A percentile compares a stretch with the other conserved stretches of the same genome.
These are phyloP conservation scores for Xestoiulus laeticollis DNA, from an alignment of 2,888 invertebrate species.

Conservation along the genomic window DNA sequence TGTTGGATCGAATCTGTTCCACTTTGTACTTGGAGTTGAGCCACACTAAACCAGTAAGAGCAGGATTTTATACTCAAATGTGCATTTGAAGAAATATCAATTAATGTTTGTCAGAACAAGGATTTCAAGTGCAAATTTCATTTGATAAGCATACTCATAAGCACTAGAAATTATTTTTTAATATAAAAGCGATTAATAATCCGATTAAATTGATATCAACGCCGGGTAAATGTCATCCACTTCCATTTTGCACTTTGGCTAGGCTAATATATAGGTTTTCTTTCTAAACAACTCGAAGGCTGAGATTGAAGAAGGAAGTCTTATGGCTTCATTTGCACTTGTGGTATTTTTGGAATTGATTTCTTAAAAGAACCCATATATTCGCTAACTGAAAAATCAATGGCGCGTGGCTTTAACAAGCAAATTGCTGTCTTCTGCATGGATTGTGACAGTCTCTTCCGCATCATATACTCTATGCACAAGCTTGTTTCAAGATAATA, in stretches of 20 bases:
- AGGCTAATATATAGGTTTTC: not conserved
- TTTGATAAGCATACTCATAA: not conserved
- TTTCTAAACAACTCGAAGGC: not conserved
- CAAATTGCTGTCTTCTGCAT: not conserved
- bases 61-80: not conserved
- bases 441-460: not conserved
- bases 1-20: not conserved
- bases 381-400: not conserved
- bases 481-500: not conserved
- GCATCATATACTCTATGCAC: not conserved
- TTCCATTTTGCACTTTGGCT: not conserved
- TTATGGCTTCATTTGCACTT: constrained; percentile 5
- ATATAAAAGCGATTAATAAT: not conserved
- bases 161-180: not conserved
- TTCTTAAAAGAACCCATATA: not conserved
- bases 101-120: not conserved
- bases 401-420: not conserved
- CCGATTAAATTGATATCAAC: not conserved
- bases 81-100: not conserved
- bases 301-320: not conserved
- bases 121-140: constrained; percentile 12
- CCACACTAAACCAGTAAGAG: not conserved
- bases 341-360: constrained; percentile 19
- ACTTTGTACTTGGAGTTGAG: not conserved
- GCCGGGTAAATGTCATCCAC: not conserved